Conservation (phyloP, 2,113 vertebrate species). For the Ammodytes dubius region DNA sequence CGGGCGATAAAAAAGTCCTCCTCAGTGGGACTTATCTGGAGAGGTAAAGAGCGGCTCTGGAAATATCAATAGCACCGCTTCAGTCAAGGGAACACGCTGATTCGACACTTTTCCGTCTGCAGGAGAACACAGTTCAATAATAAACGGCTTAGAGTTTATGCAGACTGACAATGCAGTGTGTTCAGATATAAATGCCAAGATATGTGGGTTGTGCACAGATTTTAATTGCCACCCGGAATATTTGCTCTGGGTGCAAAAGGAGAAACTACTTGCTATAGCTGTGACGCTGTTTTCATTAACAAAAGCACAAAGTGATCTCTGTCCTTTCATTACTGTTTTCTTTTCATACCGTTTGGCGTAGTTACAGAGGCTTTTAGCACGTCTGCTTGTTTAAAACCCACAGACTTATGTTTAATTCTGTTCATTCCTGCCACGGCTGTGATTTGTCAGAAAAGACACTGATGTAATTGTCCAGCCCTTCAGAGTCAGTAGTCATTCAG, state of each 20-base stretch:
- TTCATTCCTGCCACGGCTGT: constrained; percentile 46
- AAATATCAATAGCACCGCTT: constrained; percentile 75
- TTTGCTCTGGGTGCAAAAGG: constrained; percentile 18
- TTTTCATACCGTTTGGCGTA: constrained; percentile 37
- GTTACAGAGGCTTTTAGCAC: constrained; percentile 38
- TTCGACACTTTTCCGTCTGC: constrained; percentile 66
- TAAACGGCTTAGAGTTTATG: constrained; percentile 63
- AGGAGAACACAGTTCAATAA: constrained; percentile 73
- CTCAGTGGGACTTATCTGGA: constrained; percentile 57
- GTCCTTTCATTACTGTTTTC: constrained; percentile 38
- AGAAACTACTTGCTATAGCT: constrained; percentile 1
- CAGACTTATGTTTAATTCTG: constrained; percentile 58
- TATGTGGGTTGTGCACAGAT: constrained; percentile 10
- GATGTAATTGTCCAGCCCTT: constrained; percentile 66
- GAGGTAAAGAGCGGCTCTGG: constrained; percentile 56
- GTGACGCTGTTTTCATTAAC: background rate
- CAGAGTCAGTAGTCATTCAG: constrained; percentile 56
- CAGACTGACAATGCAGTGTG: constrained; percentile 54
- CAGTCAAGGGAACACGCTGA: constrained; percentile 70
- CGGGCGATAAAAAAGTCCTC: constrained; percentile 49
- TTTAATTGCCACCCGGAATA: constrained; percentile 43
- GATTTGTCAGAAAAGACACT: constrained; percentile 60
- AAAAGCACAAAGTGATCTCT: constrained; percentile 1
- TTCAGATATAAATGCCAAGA: constrained; percentile 42
- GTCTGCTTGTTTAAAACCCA: constrained; percentile 65